These are phyloP conservation scores for Ceratina australensis DNA, from an alignment of 1,140 invertebrate species.

Conservation along the genomic window DNA sequence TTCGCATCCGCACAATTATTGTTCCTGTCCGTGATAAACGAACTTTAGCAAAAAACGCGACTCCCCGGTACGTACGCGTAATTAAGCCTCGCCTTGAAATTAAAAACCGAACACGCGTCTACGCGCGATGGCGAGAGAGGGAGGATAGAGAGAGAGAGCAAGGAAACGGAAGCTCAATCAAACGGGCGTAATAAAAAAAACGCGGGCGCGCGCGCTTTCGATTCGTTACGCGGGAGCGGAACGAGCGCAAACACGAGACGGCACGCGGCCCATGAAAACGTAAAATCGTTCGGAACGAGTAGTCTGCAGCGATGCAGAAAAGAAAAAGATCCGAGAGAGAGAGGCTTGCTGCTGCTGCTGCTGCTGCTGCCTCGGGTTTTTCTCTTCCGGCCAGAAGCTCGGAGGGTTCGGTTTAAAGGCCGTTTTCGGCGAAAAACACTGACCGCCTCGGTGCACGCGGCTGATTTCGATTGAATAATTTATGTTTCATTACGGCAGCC, in stretches of 20 bases:
- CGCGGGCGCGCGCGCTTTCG: constrained; percentile 32
- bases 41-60: neutral
- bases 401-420: constrained; percentile 71
- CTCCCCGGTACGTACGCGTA: neutral
- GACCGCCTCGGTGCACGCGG: constrained; percentile 61
- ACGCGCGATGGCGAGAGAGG: neutral
- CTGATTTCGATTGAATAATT: constrained; percentile 80
- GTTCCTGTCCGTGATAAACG: neutral
- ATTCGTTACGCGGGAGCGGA: constrained; percentile 47
- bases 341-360: too few species aligned
- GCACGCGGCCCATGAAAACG: constrained; percentile 55
- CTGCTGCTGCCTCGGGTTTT: constrained; percentile 56
- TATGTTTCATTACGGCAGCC: constrained; percentile 77
- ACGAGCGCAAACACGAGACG: constrained; percentile 50
- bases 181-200: constrained; percentile 38
- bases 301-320: constrained; percentile 49
- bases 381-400: constrained; percentile 59
- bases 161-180: constrained; percentile 42
- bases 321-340: constrained; percentile 52
- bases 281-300: constrained; percentile 57
- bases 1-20: neutral
- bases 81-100: constrained; percentile 27
- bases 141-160: neutral
- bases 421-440: constrained; percentile 62
- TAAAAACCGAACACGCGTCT: constrained; percentile 26